These are phyloP conservation scores for Nasonia longicornis DNA, from an alignment of 1,140 invertebrate genomes.

Conservation along the genomic window DNA sequence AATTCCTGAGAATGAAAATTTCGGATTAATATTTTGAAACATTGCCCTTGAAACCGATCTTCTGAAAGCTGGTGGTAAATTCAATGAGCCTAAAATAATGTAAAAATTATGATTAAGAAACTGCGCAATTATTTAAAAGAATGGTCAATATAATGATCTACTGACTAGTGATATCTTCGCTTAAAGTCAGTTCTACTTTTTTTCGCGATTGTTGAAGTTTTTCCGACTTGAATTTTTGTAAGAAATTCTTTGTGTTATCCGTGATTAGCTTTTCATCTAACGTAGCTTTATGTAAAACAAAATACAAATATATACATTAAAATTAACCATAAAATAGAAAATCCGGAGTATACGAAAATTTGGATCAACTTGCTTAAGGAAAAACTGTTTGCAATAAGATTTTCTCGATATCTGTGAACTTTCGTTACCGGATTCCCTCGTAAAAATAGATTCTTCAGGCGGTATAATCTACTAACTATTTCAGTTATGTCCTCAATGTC, in stretches of 20 bases:
- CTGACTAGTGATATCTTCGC: constrained; percentile 65
- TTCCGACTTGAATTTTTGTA: constrained; percentile 69
- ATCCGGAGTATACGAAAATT: constrained; percentile 9
- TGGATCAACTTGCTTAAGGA: constrained; percentile 68
- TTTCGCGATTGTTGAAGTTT: constrained; percentile 53
- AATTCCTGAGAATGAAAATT: constrained; percentile 56
- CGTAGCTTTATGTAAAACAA: constrained; percentile 46
- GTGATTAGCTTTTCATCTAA: constrained; percentile 69
- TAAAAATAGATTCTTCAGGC: constrained; percentile 71
- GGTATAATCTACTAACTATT: constrained; percentile 68
- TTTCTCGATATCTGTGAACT: constrained; percentile 74
- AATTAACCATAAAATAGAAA: not conserved
- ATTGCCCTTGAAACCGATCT: constrained; percentile 63
- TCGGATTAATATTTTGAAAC: constrained; percentile 58
- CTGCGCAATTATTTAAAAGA: not conserved
- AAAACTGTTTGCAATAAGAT: constrained; percentile 73
- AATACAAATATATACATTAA: not conserved
- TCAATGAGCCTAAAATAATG: constrained; percentile 58
- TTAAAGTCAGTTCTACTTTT: constrained; percentile 54
- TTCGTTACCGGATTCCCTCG: constrained; percentile 74
- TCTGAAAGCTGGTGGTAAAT: constrained; percentile 64
- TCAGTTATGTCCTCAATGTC: constrained; percentile 68
- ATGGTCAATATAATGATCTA: constrained; percentile 12
- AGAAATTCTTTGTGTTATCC: constrained; percentile 67
- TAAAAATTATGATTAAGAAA: constrained; percentile 16